A percentile compares a stretch with the other conserved stretches of the same genome.
Evolutionary conservation across 2,113 vertebrate genomes (phyloP).

Genomic region (Clarias batrachus): DNA sequence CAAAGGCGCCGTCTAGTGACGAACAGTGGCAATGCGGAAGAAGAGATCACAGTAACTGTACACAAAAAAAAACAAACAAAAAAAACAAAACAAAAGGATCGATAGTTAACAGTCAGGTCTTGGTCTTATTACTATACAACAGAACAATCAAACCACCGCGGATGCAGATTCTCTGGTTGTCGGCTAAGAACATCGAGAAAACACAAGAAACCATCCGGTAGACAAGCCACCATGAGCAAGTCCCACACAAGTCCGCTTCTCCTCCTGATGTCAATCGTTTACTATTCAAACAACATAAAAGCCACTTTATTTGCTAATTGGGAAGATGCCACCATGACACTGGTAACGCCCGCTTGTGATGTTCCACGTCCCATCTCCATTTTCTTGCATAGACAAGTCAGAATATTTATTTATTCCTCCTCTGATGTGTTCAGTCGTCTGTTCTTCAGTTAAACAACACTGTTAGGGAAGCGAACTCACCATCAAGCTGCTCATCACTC

Average conservation of each 20-base stretch:
- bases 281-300: neutral
- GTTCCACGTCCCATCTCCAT: no score
- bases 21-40: neutral
- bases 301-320: neutral
- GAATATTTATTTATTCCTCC: neutral
- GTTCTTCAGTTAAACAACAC: neutral
- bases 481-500: neutral
- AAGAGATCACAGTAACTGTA: conserved; percentile 30
- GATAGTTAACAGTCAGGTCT: conserved; percentile 51
- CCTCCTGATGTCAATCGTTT: neutral
- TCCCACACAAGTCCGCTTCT: no score
- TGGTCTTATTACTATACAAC: conserved; percentile 31
- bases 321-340: neutral
- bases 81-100: neutral
- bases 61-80: neutral
- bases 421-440: neutral
- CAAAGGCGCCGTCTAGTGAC: neutral
- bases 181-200: conserved; percentile 55
- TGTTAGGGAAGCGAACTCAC: neutral
- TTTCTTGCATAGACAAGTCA: conserved; percentile 22
- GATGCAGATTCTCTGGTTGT: conserved; percentile 53
- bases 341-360: neutral
- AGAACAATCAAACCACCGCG: conserved; percentile 53
- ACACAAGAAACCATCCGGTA: conserved; percentile 54
- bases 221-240: neutral